A percentile compares a stretch with the other conserved stretches of the same genome.
phyloP scores from a whole-genome alignment of 53 echinoderm and acorn worm species.

The Hippasteria phrygiana region DNA sequence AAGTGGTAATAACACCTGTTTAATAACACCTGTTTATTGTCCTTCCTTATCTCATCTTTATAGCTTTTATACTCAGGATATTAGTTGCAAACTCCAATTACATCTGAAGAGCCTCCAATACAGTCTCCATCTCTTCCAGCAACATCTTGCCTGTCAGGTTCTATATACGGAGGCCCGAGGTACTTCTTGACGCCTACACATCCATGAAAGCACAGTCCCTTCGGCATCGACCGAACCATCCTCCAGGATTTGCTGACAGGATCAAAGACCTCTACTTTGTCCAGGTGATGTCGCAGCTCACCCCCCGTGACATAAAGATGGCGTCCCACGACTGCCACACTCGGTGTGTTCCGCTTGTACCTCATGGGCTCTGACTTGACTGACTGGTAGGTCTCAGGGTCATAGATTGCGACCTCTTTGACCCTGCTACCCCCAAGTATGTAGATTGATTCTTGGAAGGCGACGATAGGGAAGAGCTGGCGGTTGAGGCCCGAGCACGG shows the following conservation, averaged over 20 bases:
- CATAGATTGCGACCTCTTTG: conserved; percentile 81
- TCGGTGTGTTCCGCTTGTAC: conserved; percentile 85
- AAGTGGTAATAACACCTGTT: no score
- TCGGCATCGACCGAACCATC: conserved; percentile 70
- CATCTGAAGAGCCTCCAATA: neutral
- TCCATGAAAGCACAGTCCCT: conserved; percentile 87
- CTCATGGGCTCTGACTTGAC: conserved; percentile 72
- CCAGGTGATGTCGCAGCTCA: conserved; percentile 81
- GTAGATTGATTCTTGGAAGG: conserved; percentile 67
- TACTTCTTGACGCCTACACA: conserved; percentile 80
- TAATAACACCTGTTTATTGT: no score
- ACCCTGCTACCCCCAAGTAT: conserved; percentile 80
- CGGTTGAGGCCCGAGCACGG: conserved; percentile 80
- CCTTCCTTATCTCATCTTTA: no score
- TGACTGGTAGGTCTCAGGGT: conserved; percentile 72
- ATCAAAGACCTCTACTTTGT: conserved; percentile 81
- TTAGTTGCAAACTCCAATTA: neutral
- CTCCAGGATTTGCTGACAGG: conserved; percentile 72
- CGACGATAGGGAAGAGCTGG: conserved; percentile 74
- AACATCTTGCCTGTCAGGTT: neutral
- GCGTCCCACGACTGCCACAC: conserved; percentile 75
- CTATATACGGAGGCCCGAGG: conserved; percentile 78
- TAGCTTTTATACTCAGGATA: neutral
- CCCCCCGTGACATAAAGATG: conserved; percentile 83
- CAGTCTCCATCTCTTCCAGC: neutral